Evolutionary conservation across 2,113 vertebrate species (phyloP).

Genomic region (Python bivittatus): DNA sequence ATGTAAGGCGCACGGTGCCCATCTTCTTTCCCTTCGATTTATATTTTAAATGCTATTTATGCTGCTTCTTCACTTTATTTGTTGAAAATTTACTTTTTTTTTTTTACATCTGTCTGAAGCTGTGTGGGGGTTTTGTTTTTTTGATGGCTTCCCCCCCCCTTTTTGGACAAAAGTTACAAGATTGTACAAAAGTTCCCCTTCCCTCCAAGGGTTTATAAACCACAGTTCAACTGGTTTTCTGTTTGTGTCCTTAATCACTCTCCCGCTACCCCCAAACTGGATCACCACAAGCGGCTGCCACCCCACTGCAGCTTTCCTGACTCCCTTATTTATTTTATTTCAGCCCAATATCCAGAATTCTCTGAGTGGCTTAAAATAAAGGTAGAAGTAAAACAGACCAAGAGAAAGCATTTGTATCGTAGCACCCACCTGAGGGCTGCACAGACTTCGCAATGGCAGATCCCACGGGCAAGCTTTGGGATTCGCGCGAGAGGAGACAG

Average conservation of each 20-base stretch:
- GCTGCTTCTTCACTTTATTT: constrained; percentile 32
- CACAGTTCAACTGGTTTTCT: neutral
- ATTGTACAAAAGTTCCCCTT: neutral
- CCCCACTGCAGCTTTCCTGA: neutral
- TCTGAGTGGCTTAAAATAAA: neutral
- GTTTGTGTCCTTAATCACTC: neutral
- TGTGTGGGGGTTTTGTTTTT: neutral
- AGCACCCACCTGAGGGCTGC: neutral
- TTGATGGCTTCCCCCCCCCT: too few species aligned
- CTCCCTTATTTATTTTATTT: neutral
- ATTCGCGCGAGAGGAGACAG: neutral
- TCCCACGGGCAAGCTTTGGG: neutral
- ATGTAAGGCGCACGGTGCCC: neutral
- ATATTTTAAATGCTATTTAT: constrained; percentile 35
- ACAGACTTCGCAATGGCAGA: too few species aligned
- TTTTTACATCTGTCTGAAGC: neutral
- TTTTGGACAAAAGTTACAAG: neutral
- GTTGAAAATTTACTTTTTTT: neutral
- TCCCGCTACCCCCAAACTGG: neutral
- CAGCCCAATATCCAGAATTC: too few species aligned
- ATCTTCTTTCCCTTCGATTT: neutral
- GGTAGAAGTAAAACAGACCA: neutral
- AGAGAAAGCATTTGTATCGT: neutral
- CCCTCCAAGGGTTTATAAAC: constrained; percentile 16
- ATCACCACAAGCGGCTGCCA: neutral